Evolutionary conservation across 2,888 invertebrate genomes (phyloP), one percentile per base, ranked within the genome.

Genomic region (Alloscopus bannaensis): DNA sequence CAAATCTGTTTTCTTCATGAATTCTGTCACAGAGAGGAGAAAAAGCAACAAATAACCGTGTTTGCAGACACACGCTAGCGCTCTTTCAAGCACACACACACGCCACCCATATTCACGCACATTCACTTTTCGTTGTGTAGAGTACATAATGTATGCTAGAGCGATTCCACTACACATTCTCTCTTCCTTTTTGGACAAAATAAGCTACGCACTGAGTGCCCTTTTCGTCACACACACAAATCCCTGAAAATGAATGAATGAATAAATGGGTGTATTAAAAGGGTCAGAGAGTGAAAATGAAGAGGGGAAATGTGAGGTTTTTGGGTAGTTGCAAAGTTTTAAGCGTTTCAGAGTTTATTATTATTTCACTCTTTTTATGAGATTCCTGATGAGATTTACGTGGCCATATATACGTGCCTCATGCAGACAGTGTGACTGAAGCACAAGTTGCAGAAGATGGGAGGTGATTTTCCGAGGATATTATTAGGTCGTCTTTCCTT

Each of bases 261-360:
- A 59, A 59, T 59, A 55, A 28, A 24, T 24, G 55, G 55, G 31
- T 59, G 59, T n/a, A 29, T 59, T 59, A 59, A 59, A 59, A 59
- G 59, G 40, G 62, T 62, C 62, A 31, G 42, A 36, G 45, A 70
- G 59, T 59, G 70, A 29, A 59, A 45, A 42, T 45, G 60, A 70
- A 40, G 42, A 47, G 70, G 16, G 70, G 31, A 59, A 69, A 50
- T 22, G 18, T 57, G 52, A 57, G 50, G 31, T 28, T 42, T 69
- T 26, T 50, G 20, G 6, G 31, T 24, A 42, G 6, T 3, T 18
- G 47, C 18, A 31, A 22, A 47, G 47, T 55, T 62, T n/a, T 62
- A 62, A 50, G 22, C 62, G 62, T 71, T 72, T 72, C 64, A 62
- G 52, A 72, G 72, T 72, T 72, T 64, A 64, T 72, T n/a, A n/a